phyloP scores from a whole-genome alignment of 2,113 vertebrate species.

The Sinocyclocheilus rhinocerous region DNA sequence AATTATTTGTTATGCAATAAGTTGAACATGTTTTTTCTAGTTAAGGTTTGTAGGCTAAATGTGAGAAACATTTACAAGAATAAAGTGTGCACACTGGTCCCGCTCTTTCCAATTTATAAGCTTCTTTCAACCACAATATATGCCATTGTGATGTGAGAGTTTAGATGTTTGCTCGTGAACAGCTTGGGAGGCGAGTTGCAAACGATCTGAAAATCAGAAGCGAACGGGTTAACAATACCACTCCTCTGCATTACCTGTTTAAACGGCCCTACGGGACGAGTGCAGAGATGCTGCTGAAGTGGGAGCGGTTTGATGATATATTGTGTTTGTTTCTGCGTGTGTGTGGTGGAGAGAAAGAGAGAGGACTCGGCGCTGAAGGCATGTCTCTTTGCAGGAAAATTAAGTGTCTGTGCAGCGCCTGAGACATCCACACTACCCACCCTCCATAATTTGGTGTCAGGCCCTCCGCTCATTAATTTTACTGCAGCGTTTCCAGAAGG shows the following conservation, averaged over 20 bases:
- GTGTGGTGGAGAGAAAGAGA: background rate
- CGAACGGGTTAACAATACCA: constrained; percentile 18
- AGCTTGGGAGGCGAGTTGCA: background rate
- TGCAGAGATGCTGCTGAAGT: constrained; percentile 17
- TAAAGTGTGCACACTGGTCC: background rate
- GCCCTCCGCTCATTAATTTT: constrained; percentile 26
- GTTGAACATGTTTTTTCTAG: background rate
- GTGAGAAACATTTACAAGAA: background rate
- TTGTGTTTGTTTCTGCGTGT: background rate
- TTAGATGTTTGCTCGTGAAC: background rate
- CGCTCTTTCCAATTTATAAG: background rate
- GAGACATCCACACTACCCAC: constrained; percentile 23
- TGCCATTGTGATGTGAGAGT: background rate
- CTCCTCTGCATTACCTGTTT: background rate
- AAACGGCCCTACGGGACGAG: background rate
- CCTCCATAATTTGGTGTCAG: constrained; percentile 40
- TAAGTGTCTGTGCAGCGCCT: constrained; percentile 11
- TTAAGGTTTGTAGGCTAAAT: background rate
- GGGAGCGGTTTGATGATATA: constrained; percentile 10
- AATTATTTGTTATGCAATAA: background rate
- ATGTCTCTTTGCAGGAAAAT: constrained; percentile 29
- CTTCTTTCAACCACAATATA: background rate
- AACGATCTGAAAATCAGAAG: constrained; percentile 17
- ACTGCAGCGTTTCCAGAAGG: constrained; percentile 17
- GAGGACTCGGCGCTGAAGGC: background rate